phyloP scores from a whole-genome alignment of 2,888 invertebrate genomes.

The Pterostichus niger region DNA sequence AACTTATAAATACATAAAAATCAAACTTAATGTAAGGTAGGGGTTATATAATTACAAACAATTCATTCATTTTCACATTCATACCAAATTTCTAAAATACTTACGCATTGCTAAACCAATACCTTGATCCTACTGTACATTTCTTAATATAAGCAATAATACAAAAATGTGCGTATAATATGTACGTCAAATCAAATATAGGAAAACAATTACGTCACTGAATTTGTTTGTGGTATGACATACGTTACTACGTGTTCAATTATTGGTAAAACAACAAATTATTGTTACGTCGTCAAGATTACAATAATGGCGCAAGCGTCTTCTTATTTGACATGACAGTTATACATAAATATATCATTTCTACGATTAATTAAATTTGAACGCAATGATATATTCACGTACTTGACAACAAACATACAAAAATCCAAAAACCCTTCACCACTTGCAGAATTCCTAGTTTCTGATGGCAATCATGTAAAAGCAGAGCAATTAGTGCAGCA shows the following conservation, averaged over 20 bases:
- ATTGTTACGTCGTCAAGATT: no score
- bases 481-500: slow-evolving; percentile 52
- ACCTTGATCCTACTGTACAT: background rate
- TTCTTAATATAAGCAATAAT: no score
- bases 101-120: slow-evolving; percentile 13
- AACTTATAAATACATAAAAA: slow-evolving; percentile 20
- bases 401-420: slow-evolving; percentile 9
- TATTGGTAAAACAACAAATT: no score
- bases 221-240: no score
- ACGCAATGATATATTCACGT: background rate
- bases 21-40: background rate
- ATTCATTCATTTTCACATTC: slow-evolving; percentile 5
- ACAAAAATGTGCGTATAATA: no score
- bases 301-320: no score
- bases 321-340: no score
- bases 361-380: no score
- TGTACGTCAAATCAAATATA: no score
- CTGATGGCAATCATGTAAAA: background rate
- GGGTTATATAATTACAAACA: slow-evolving; percentile 14
- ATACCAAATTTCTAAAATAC: slow-evolving; percentile 18
- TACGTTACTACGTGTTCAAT: no score
- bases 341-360: no score
- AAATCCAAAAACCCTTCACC: slow-evolving; percentile 29
- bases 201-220: no score
- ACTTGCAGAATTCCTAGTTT: background rate